Evolutionary conservation across 2,888 invertebrate species (phyloP), one percentile per base, ranked within the genome.

Genomic region (Epistrophe eligans): DNA sequence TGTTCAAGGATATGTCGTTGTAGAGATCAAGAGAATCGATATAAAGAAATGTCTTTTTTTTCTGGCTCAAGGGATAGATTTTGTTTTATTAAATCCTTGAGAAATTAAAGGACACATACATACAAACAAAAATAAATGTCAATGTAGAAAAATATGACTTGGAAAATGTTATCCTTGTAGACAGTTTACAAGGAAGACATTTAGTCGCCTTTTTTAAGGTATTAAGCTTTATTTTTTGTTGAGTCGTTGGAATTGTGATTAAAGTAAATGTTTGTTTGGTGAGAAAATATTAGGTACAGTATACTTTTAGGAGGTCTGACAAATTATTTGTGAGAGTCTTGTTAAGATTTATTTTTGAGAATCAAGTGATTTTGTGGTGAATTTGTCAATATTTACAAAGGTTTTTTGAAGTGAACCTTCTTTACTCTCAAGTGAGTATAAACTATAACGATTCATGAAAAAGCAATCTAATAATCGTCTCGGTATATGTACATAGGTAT

Each of bases 51-150:
- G 70, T 50, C 62, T 64, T 28, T 35, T 35, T 60, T 40, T 43
- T 40, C 24, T 3, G 24, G 10, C 83, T 43, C 79, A 28, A 17
- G 79, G 79, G 83, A 84, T 58, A 64, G 58, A 76, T 84, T 71
- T 80, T 40, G 15, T 71, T 67, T 76, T 70, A 70, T 17, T 66
- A 80, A 80, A 72, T 84, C 66, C 80, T 80, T 80, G 28, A 84
- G 80, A 84, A 80, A 76, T 76, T 80, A 80, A 76, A 66, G 17
- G 66, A 74, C 6, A 50, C 10, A 48, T 48, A 58, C 9, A 19
- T 6, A 52, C 3, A 2, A 19, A 4, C n/a, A n/a, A 24, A 9
- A 24, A 7, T 24, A 7, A 28, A 55, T 1, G 9, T 50, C 17
- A 4, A 11, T 52, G 28, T 55, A 55, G 28, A 17, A 38, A 67